phyloP scores from a whole-genome alignment of 2,113 vertebrate species.

The Anarhynchus alexandrinus region DNA sequence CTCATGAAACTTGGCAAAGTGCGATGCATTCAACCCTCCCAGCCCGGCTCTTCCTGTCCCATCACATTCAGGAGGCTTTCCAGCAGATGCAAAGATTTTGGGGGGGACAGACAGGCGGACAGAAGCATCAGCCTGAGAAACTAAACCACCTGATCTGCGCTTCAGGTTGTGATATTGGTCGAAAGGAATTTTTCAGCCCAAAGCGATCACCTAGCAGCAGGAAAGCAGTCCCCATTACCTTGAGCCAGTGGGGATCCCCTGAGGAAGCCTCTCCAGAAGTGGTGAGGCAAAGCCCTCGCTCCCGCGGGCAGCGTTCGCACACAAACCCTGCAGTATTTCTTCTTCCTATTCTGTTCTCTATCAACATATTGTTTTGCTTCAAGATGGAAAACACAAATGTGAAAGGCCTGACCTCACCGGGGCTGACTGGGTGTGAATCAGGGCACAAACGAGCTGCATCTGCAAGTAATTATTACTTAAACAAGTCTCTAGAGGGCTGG shows the following conservation, averaged over 20 bases:
- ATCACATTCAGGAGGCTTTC: background rate
- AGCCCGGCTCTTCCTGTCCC: background rate
- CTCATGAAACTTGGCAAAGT: background rate
- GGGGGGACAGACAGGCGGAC: background rate
- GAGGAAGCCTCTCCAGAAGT: background rate
- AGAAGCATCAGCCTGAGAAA: background rate
- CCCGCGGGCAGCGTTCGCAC: background rate
- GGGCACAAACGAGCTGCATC: background rate
- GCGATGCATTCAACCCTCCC: background rate
- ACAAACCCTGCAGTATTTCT: background rate
- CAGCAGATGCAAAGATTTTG: background rate
- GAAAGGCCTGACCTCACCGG: background rate
- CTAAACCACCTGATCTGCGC: background rate
- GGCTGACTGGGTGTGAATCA: background rate
- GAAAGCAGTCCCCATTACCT: background rate
- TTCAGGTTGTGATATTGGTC: background rate
- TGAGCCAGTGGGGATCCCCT: background rate
- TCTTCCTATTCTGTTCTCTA: background rate
- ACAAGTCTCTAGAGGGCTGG: background rate
- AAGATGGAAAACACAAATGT: background rate
- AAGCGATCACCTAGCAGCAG: background rate
- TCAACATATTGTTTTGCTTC: background rate
- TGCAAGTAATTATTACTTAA: conserved; percentile 10
- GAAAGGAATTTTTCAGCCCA: background rate
- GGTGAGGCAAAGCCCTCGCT: background rate